Evolutionary conservation across 2,113 vertebrate species (phyloP), one percentile per base, ranked within the genome.

Genomic region (Neodontobutis hainanensis): DNA sequence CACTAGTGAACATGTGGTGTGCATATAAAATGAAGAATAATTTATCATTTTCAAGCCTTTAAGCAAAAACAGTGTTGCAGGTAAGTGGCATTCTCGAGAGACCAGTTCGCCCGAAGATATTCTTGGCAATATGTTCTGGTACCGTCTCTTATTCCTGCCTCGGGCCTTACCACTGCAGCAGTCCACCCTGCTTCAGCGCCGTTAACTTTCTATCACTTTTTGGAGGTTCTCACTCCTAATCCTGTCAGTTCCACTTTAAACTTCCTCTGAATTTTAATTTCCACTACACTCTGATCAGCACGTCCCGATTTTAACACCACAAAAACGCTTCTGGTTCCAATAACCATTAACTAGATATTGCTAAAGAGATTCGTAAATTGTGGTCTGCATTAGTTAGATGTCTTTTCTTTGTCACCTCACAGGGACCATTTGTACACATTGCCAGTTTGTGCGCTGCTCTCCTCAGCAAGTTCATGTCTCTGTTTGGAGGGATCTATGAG

Each of bases 381-480:
- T 51, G 35, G 10, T 44, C 19, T 52, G 8, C 36, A 16, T 55
- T 36, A 66, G 43, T 53, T 58, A 45, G 59, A 19, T 5, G 1
- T 50, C 9, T 36, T 6, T 59, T 62, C 52, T 5, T 34, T 0
- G 3, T 69, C 48, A 34, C 61, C 57, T 74, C 32, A 0, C 87
- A 99, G 97, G 95, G 97, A 82, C 97, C 97, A 0, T 99, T 99
- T 0, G 97, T 99, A 8, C 97, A 99, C 82, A 96, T 99, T 0
- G 97, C 97, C 77, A 99, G 97, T 87, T 87, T 99, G 92, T 99
- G 97, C 0, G 97, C 97, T 0, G 93, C 96, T 38, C 92, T 98
- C 8, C 95, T 99, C 85, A 95, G 97, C 94, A 98, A 94, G 85
- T 97, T 98, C 82, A 97, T 99, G 88, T 98, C 97, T 32, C 94